phyloP scores from a whole-genome alignment of 2,797 vertebrate genomes.

The Parambassis ranga region DNA sequence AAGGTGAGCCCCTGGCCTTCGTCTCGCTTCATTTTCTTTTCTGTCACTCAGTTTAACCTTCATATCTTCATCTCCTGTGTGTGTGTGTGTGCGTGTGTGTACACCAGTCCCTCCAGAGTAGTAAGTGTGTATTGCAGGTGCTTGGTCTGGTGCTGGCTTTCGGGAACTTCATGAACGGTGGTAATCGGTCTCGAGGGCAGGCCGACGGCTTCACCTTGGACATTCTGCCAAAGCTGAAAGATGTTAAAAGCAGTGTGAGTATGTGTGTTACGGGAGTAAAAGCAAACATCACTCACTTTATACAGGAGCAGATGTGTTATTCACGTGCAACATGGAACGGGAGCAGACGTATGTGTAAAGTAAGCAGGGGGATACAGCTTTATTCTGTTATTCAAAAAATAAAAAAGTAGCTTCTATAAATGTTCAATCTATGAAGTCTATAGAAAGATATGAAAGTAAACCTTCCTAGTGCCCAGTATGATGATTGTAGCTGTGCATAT shows the following conservation, averaged over 20 bases:
- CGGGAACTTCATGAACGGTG: slow-evolving; percentile 98
- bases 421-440: no score
- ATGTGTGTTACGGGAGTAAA: neutral
- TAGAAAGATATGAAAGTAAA: slow-evolving; percentile 16
- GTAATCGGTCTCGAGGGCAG: slow-evolving; percentile 94
- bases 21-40: neutral
- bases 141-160: slow-evolving; percentile 93
- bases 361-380: neutral
- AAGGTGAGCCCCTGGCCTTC: slow-evolving; percentile 79
- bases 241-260: slow-evolving; percentile 97
- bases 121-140: slow-evolving; percentile 85
- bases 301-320: slow-evolving; percentile 3
- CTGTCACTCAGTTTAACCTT: slow-evolving; percentile 1
- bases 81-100: neutral
- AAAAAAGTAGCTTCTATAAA: no score
- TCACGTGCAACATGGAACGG: slow-evolving; percentile 2
- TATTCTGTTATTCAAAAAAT: neutral
- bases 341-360: neutral
- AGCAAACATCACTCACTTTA: slow-evolving; percentile 24
- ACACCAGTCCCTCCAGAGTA: slow-evolving; percentile 84
- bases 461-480: slow-evolving; percentile 10
- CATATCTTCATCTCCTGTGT: slow-evolving; percentile 1
- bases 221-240: slow-evolving; percentile 97
- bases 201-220: slow-evolving; percentile 97
- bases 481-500: slow-evolving; percentile 28